phyloP scores from a whole-genome alignment of 2,113 vertebrate species.

The Callocephalon fimbriatum region DNA sequence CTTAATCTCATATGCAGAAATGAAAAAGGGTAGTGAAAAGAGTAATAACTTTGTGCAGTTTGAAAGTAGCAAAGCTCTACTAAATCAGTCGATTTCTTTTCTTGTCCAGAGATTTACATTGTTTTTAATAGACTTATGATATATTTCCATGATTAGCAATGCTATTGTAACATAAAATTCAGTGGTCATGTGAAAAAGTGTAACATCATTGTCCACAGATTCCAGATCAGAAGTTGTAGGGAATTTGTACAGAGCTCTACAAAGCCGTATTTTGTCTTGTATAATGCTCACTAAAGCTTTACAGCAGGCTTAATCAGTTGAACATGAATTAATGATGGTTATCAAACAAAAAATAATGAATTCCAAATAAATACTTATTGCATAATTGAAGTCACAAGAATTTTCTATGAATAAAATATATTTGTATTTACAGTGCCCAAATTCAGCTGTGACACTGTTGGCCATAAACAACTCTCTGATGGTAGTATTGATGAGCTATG shows the following conservation, averaged over 20 bases:
- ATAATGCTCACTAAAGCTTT: constrained; percentile 72
- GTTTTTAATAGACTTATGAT: background rate
- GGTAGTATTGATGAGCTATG: constrained; percentile 69
- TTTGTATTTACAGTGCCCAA: constrained; percentile 79
- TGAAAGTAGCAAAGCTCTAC: background rate
- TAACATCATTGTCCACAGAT: background rate
- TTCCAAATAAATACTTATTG: constrained; percentile 82
- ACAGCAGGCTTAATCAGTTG: constrained; percentile 77
- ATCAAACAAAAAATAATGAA: constrained; percentile 78
- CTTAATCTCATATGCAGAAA: background rate
- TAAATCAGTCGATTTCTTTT: background rate
- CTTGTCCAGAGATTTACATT: background rate
- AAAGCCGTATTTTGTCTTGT: constrained; percentile 73
- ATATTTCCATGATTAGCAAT: background rate
- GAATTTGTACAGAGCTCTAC: constrained; percentile 31
- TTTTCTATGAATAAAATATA: constrained; percentile 84
- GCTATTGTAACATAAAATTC: background rate
- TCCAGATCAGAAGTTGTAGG: constrained; percentile 20
- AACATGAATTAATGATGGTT: constrained; percentile 83
- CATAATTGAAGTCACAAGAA: constrained; percentile 81
- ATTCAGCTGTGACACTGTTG: constrained; percentile 65
- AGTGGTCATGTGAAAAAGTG: background rate
- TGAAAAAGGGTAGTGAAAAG: background rate
- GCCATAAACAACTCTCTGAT: constrained; percentile 69
- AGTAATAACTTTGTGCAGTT: background rate